These are phyloP conservation scores for Drosophila longiperda DNA, from an alignment of 2,888 invertebrate species.

Conservation along the genomic window DNA sequence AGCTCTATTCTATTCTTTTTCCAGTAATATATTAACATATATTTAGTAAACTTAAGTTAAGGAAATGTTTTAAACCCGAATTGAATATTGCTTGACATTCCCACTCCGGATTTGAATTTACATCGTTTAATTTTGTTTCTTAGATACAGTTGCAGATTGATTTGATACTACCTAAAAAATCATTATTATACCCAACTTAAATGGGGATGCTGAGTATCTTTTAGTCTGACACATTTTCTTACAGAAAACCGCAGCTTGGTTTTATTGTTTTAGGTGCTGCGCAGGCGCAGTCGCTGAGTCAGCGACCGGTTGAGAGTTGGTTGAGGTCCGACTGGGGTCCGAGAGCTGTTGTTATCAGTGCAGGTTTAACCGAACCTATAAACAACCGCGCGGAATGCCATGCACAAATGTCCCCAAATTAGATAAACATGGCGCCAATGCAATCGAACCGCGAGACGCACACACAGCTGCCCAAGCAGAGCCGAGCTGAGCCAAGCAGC, in stretches of 20 bases:
- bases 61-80: rapidly evolving
- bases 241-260: background rate
- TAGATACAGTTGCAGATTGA: background rate
- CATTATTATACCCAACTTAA: background rate
- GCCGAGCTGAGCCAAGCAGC: slow-evolving; percentile 4
- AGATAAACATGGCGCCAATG: slow-evolving; percentile 85
- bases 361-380: slow-evolving; percentile 85
- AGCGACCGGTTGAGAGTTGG: slow-evolving; percentile 43
- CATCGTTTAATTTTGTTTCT: background rate
- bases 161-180: background rate
- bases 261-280: slow-evolving; percentile 54
- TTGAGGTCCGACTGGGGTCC: slow-evolving; percentile 12
- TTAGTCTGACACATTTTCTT: background rate
- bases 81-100: background rate
- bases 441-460: slow-evolving; percentile 75
- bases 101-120: background rate
- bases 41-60: background rate
- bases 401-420: slow-evolving; percentile 85
- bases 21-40: background rate
- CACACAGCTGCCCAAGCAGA: slow-evolving; percentile 44
- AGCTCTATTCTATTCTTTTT: background rate
- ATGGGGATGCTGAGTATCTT: background rate
- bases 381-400: slow-evolving; percentile 85
- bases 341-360: slow-evolving; percentile 77
- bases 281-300: slow-evolving; percentile 51